Percentiles rank a stretch among this genome's conserved stretches.
phyloP scores from a whole-genome alignment of 2,113 vertebrate species.

The Plestiodon gilberti region DNA sequence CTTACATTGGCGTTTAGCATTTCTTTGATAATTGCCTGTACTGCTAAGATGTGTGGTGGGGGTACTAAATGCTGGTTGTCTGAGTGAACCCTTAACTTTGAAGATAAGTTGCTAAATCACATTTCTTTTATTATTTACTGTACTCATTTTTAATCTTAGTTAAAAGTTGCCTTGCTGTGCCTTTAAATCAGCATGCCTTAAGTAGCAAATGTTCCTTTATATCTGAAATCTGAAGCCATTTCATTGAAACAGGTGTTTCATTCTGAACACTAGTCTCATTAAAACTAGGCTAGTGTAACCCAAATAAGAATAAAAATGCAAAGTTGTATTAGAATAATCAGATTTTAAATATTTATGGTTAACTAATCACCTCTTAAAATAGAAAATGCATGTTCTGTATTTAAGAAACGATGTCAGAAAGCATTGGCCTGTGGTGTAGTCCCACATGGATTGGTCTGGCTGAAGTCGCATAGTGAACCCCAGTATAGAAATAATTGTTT shows the following conservation, averaged over 20 bases:
- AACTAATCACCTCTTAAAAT: not conserved
- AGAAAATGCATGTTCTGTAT: not conserved
- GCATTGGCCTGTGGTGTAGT: not conserved
- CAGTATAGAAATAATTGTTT: not conserved
- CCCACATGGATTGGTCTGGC: not conserved
- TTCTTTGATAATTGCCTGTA: not conserved
- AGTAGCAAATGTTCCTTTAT: not conserved
- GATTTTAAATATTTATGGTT: not conserved
- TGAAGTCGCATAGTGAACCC: not conserved
- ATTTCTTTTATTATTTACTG: not conserved
- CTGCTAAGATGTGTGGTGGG: not conserved
- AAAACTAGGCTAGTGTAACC: not conserved
- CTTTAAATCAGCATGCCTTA: conserved; percentile 1
- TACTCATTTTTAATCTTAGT: not conserved
- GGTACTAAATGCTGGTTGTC: not conserved
- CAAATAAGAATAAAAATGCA: not conserved
- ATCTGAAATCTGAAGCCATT: not conserved
- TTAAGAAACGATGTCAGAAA: not conserved
- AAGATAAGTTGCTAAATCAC: not conserved
- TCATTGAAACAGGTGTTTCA: not conserved
- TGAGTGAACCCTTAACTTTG: not conserved
- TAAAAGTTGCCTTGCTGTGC: not conserved
- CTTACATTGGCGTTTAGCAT: not conserved
- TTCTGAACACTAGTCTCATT: not conserved
- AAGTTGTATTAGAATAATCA: not conserved